phyloP scores from a whole-genome alignment of 2,113 vertebrate species.

The Tenrec ecaudatus region DNA sequence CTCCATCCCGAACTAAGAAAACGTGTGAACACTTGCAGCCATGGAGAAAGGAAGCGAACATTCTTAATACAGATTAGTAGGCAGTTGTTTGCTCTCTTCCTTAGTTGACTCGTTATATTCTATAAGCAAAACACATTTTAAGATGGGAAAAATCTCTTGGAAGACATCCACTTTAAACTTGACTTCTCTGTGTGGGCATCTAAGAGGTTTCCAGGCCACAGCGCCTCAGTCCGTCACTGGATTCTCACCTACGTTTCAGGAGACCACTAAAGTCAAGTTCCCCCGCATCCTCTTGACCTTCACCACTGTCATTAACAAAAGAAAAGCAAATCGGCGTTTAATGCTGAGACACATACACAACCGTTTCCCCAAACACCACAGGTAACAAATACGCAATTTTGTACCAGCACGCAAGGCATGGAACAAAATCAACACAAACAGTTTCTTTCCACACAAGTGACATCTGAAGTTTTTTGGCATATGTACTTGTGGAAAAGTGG shows the following conservation, averaged over 20 bases:
- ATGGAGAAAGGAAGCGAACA: conserved; percentile 39
- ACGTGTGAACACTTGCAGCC: not conserved
- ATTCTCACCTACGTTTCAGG: conserved; percentile 99
- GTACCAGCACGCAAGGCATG: conserved; percentile 76
- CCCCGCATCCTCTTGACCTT: conserved; percentile 99
- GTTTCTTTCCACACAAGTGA: conserved; percentile 87
- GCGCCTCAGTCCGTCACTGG: conserved; percentile 84
- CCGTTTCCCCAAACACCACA: conserved; percentile 82
- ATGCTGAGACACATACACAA: conserved; percentile 83
- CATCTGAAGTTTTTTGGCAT: conserved; percentile 77
- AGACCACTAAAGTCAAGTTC: conserved; percentile 99
- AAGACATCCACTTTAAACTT: conserved; percentile 83
- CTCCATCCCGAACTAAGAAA: conserved; percentile 81
- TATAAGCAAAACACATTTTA: conserved; percentile 72
- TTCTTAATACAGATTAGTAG: conserved; percentile 62
- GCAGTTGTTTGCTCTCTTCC: conserved; percentile 17
- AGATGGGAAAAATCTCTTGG: conserved; percentile 70
- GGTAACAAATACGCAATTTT: conserved; percentile 79
- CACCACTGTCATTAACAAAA: conserved; percentile 97
- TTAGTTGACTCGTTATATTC: conserved; percentile 68
- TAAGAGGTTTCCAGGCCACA: conserved; percentile 83
- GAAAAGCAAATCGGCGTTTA: conserved; percentile 92
- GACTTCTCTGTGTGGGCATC: conserved; percentile 79
- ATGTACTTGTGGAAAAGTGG: conserved; percentile 87
- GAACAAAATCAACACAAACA: conserved; percentile 85